Conservation (phyloP, 2,888 invertebrate genomes). For the Malachius bipustulatus region DNA sequence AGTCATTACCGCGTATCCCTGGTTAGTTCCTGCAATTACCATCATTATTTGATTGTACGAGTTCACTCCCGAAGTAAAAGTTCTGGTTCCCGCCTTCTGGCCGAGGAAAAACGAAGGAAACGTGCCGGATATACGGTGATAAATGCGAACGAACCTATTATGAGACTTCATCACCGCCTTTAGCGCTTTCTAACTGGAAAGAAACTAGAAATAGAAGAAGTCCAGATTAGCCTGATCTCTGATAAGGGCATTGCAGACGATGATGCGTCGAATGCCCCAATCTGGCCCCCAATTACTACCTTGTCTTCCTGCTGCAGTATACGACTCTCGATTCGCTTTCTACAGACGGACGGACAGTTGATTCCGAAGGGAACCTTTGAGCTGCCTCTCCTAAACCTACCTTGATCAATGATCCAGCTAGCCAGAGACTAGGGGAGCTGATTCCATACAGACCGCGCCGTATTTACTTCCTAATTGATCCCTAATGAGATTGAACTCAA, state of each 20-base stretch:
- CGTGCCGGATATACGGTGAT: slow-evolving; percentile 33
- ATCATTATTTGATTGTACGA: slow-evolving; percentile 30
- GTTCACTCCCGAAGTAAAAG: slow-evolving; percentile 27
- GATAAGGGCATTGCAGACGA: slow-evolving; percentile 2
- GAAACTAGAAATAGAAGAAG: slow-evolving; percentile 33
- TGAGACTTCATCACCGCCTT: slow-evolving; percentile 31
- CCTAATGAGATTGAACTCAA: no score
- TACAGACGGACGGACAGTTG: no score
- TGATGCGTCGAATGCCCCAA: slow-evolving; percentile 1
- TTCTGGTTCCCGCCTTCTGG: no score
- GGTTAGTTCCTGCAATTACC: slow-evolving; percentile 30
- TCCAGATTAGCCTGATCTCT: slow-evolving; percentile 28
- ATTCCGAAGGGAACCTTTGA: no score
- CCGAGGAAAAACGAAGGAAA: slow-evolving; percentile 25
- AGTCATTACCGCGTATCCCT: slow-evolving; percentile 30
- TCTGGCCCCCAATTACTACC: slow-evolving; percentile 3
- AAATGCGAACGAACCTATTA: slow-evolving; percentile 32
- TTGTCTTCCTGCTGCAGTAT: no score
- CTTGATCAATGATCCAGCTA: no score
- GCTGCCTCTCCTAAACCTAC: no score
- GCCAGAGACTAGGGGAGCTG: no score
- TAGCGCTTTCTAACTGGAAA: slow-evolving; percentile 28
- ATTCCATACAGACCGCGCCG: no score
- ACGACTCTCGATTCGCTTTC: no score
- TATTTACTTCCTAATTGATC: no score